phyloP scores from a whole-genome alignment of 2,888 invertebrate genomes.

The Eudemis profundana region DNA sequence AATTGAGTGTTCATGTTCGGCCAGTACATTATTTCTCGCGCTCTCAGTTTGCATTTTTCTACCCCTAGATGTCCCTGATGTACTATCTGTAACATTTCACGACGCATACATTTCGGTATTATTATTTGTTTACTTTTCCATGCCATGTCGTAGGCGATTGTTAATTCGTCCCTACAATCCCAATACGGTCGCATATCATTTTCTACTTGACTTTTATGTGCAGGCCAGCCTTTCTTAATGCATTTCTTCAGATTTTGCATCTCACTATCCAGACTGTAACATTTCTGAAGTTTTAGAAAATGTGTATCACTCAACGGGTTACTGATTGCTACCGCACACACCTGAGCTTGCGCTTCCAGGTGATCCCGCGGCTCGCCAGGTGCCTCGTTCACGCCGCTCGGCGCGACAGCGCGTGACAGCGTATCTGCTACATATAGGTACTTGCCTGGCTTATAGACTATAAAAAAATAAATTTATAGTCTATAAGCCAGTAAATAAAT shows the following conservation, averaged over 20 bases:
- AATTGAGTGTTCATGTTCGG: constrained; percentile 5
- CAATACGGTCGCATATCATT: constrained; percentile 34
- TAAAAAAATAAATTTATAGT: too few species aligned
- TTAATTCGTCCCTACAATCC: constrained; percentile 41
- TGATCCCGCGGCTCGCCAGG: constrained; percentile 6
- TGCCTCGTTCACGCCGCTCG: neutral
- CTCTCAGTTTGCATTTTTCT: too few species aligned
- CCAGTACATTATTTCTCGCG: too few species aligned
- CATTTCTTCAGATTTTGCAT: constrained; percentile 32
- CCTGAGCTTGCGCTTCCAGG: constrained; percentile 18
- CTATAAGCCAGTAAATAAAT: too few species aligned
- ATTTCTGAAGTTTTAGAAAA: constrained; percentile 33
- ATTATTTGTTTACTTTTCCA: constrained; percentile 42
- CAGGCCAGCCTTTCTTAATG: constrained; percentile 43
- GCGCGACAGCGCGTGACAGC: constrained; percentile 35
- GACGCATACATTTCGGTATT: constrained; percentile 40
- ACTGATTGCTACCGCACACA: too few species aligned
- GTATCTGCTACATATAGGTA: constrained; percentile 46
- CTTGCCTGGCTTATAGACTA: constrained; percentile 46
- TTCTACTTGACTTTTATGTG: constrained; percentile 32
- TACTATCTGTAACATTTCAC: constrained; percentile 44
- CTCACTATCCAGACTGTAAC: constrained; percentile 30
- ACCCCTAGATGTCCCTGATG: too few species aligned
- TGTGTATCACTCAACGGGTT: constrained; percentile 30
- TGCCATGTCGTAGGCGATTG: constrained; percentile 27